Evolutionary conservation across 2,113 vertebrate species (phyloP).

Genomic region (Podarcis cretensis): DNA sequence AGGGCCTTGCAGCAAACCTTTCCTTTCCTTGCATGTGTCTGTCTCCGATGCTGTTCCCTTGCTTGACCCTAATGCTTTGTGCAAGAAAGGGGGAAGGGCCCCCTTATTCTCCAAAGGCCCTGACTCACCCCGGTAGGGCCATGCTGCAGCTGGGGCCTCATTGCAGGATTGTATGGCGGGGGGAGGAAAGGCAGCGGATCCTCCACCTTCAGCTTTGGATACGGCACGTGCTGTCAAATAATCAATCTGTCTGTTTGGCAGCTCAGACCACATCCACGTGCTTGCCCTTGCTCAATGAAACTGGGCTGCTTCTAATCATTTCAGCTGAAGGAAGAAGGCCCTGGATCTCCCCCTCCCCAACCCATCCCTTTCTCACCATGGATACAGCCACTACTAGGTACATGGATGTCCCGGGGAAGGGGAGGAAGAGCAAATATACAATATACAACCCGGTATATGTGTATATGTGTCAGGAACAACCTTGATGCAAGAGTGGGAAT

Average conservation of each 20-base stretch:
- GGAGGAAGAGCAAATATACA: slow-evolving; percentile 22
- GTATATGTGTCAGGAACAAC: slow-evolving; percentile 26
- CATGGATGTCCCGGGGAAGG: neutral
- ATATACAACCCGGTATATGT: slow-evolving; percentile 44
- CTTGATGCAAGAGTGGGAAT: neutral
- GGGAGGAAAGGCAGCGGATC: no score
- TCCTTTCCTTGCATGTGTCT: no score
- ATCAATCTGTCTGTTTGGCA: neutral
- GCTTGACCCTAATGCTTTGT: neutral
- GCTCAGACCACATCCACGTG: neutral
- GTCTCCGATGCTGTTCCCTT: no score
- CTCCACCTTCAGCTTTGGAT: neutral
- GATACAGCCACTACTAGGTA: neutral
- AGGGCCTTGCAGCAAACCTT: neutral
- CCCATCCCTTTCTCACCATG: neutral
- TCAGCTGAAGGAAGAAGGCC: neutral
- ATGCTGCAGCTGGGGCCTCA: no score
- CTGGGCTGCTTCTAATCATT: no score
- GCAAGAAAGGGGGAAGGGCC: neutral
- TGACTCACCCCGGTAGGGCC: neutral
- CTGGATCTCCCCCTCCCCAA: no score
- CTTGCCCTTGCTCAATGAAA: neutral
- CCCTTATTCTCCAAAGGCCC: neutral
- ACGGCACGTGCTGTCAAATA: neutral
- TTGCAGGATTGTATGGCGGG: neutral